Conservation (phyloP, 2,888 invertebrate genomes). For the Mactromeris polynyma region DNA sequence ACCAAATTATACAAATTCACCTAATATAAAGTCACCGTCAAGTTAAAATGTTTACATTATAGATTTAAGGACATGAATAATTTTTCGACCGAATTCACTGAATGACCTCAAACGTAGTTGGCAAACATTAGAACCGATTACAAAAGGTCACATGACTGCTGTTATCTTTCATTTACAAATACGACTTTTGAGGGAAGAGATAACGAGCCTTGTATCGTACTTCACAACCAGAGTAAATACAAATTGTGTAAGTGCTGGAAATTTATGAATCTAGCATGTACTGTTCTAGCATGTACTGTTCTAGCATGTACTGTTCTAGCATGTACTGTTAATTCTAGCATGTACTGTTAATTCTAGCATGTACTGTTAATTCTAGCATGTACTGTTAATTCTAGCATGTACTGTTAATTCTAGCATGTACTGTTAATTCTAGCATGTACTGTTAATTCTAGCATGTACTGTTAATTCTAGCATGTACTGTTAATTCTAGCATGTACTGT, state of each 20-base stretch:
- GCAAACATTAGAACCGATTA: constrained; percentile 31
- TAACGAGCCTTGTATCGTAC: not conserved
- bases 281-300: too few relatives aligned
- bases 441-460: too few relatives aligned
- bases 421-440: too few relatives aligned
- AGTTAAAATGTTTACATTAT: constrained; percentile 34
- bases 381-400: too few relatives aligned
- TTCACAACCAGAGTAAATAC: not conserved
- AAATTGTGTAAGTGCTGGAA: not conserved
- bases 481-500: too few relatives aligned
- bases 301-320: too few relatives aligned
- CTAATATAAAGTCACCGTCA: not conserved
- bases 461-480: too few relatives aligned
- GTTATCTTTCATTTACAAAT: constrained; percentile 34
- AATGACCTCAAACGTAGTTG: constrained; percentile 21
- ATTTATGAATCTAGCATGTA: not conserved
- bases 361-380: too few relatives aligned
- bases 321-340: too few relatives aligned
- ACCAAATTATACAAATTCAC: not conserved
- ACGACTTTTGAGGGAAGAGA: constrained; percentile 12
- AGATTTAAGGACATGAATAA: constrained; percentile 32
- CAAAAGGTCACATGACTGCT: constrained; percentile 18
- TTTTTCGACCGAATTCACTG: constrained; percentile 28
- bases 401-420: too few relatives aligned
- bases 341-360: too few relatives aligned